These are phyloP conservation scores for Tylochromis polylepis DNA, from an alignment of 2,113 vertebrate genomes.

Conservation along the genomic window DNA sequence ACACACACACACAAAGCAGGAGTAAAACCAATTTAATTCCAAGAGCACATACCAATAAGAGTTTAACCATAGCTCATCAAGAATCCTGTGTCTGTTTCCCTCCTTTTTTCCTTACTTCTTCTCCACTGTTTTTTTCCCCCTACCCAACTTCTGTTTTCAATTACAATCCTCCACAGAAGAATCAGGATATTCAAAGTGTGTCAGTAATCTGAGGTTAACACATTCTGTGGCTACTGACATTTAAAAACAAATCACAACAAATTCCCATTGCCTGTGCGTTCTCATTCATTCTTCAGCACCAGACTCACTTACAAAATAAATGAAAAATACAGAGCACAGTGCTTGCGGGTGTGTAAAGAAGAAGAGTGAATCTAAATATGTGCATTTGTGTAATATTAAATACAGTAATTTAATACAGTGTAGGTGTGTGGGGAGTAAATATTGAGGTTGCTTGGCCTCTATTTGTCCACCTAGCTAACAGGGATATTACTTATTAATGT, in stretches of 20 bases:
- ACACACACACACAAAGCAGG: constrained; percentile 20
- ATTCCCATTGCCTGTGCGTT: constrained; percentile 75
- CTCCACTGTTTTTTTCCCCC: not conserved
- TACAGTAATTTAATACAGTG: constrained; percentile 28
- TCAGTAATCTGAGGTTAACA: constrained; percentile 68
- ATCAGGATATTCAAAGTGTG: constrained; percentile 62
- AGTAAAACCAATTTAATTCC: constrained; percentile 46
- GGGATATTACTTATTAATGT: constrained; percentile 89
- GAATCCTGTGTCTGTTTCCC: constrained; percentile 1
- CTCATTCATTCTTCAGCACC: constrained; percentile 76
- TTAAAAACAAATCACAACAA: constrained; percentile 86
- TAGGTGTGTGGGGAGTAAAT: constrained; percentile 53
- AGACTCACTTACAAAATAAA: constrained; percentile 96
- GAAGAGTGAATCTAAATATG: not conserved
- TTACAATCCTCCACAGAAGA: constrained; percentile 59
- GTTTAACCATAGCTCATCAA: constrained; percentile 42
- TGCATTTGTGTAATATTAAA: constrained; percentile 33
- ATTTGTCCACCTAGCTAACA: constrained; percentile 78
- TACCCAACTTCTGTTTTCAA: constrained; percentile 59
- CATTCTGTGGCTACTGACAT: constrained; percentile 73
- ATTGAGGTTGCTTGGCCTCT: constrained; percentile 82
- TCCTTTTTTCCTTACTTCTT: constrained; percentile 1
- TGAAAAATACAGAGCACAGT: constrained; percentile 84
- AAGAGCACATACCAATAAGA: constrained; percentile 18
- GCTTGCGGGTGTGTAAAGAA: not conserved